Conservation (phyloP, 1,140 invertebrate species). For the Drosophila baimaii region DNA sequence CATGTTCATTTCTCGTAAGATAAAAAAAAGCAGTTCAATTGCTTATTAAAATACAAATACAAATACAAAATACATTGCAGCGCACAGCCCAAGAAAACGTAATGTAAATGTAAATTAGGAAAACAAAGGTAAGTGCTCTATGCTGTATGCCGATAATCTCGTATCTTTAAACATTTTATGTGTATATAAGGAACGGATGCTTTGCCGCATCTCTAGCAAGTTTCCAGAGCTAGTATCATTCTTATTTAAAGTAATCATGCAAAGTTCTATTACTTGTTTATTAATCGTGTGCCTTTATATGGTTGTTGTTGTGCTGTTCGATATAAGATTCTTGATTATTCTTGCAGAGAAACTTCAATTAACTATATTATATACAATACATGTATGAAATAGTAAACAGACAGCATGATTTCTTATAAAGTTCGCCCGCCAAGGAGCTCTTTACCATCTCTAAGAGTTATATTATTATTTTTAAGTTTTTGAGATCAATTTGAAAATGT, state of each 20-base stretch:
- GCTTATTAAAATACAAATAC: no score
- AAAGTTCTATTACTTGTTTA: constrained; percentile 49
- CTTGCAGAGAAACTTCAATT: constrained; percentile 21
- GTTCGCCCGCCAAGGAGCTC: constrained; percentile 3
- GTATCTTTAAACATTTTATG: constrained; percentile 22
- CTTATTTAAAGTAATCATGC: constrained; percentile 38
- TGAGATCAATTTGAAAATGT: constrained; percentile 77
- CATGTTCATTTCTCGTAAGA: no score
- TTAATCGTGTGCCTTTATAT: constrained; percentile 17
- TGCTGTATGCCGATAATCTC: constrained; percentile 60
- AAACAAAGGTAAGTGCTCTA: constrained; percentile 8
- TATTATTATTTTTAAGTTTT: constrained; percentile 42
- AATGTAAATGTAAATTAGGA: constrained; percentile 37
- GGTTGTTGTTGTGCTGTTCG: constrained; percentile 30
- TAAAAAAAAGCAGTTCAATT: no score
- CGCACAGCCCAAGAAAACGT: constrained; percentile 73
- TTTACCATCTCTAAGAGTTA: constrained; percentile 31
- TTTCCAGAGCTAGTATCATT: not conserved
- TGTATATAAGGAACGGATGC: constrained; percentile 15
- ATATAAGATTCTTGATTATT: constrained; percentile 30
- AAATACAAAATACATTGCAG: no score
- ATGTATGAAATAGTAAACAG: constrained; percentile 10
- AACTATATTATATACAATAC: constrained; percentile 34
- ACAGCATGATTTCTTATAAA: constrained; percentile 18
- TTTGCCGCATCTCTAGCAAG: not conserved